Evolutionary conservation across 2,888 invertebrate species (phyloP), one percentile per base, ranked within the genome.

Genomic region (Drosophila emarginata): DNA sequence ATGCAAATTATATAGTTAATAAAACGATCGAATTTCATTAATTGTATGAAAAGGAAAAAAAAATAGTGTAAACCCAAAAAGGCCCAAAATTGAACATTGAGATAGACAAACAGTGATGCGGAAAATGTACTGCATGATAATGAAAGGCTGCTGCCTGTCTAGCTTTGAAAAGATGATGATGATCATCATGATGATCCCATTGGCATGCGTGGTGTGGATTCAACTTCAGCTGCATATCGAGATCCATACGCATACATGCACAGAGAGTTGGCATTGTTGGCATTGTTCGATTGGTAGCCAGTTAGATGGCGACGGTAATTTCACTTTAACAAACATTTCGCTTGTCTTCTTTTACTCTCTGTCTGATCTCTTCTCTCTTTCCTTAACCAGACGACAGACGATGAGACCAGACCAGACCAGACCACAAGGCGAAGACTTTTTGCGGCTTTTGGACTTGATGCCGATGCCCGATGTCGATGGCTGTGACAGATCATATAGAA

Each of bases 401-500:
- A 32, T 39, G 14, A 40, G 7, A 14, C 64, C 68, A 39, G 64
- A 15, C 15, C 40, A 68, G 61, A 68, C 71, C 69, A 64, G 73
- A 78, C 72, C 50, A 26, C 61, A 54, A 45, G 45, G 52, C 61
- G 28, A 11, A 56, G 12, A 40, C 60, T 32, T 32, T 81, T 79
- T 81, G 81, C 85, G 87, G 87, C 87, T 87, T 87, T 80, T 45
- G 45, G 45, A 12, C 11, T 40, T 61, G 75, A 64, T 74, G 23
- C 64, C 14, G 61, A 54, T 64, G 66, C 61, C 57, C 53, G 50
- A 39, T n/a, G 21, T 54, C 78, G 76, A 76, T 80, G 84, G 75
- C 83, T 89, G 86, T 88, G 90, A 90, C 89, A 89, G 89, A 90
- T 90, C 89, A 89, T 81, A 87, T 65, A 88, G 85, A 85, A 88